phyloP scores from a whole-genome alignment of 2,888 invertebrate genomes.

The Euplagia quadripunctaria region DNA sequence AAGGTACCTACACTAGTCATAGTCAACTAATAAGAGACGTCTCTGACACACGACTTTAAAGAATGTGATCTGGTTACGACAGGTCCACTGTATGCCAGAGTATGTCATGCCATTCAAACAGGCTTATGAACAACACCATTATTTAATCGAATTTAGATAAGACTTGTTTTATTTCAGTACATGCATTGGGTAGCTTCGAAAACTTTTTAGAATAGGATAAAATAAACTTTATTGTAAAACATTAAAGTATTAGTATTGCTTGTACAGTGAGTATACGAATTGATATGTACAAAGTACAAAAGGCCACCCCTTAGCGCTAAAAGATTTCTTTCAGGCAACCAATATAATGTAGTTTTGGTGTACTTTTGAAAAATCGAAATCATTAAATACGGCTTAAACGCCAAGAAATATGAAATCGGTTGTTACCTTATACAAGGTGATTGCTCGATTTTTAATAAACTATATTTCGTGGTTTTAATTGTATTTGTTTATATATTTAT shows the following conservation, averaged over 20 bases:
- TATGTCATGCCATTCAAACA: background rate
- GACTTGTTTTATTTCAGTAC: background rate
- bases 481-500: background rate
- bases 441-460: background rate
- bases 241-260: background rate
- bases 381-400: too few species aligned
- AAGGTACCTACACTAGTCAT: background rate
- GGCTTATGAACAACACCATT: background rate
- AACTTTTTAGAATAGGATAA: background rate
- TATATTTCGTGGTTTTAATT: background rate
- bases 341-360: background rate
- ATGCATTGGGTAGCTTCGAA: too few species aligned
- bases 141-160: background rate
- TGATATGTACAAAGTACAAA: background rate
- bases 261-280: background rate
- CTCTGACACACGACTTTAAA: background rate
- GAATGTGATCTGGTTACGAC: slow-evolving; percentile 5
- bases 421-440: background rate
- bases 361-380: too few species aligned
- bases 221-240: background rate
- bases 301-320: too few species aligned
- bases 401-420: background rate
- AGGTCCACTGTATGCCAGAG: background rate
- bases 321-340: background rate
- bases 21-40: background rate